These are phyloP conservation scores for Prolemur simus DNA, from an alignment of 2,113 vertebrate species.

Conservation along the genomic window DNA sequence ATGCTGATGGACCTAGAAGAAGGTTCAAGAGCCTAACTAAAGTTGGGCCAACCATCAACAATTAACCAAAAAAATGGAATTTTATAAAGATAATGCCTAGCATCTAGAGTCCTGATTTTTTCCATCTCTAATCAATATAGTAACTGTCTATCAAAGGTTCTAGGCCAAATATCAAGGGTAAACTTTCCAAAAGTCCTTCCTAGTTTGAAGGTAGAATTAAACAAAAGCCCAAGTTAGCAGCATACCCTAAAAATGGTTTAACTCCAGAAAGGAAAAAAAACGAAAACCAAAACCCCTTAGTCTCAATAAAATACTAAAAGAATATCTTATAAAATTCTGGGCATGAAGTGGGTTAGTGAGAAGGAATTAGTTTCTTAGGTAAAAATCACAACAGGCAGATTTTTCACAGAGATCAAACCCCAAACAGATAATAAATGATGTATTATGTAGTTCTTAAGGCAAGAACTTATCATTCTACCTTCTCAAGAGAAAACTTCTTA, in stretches of 20 bases:
- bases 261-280: neutral
- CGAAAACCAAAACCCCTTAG: neutral
- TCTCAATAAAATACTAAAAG: neutral
- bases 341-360: neutral
- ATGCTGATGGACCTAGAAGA: neutral
- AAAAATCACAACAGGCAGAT: neutral
- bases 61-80: neutral
- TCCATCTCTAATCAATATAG: neutral
- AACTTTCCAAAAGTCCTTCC: neutral
- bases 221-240: neutral
- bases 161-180: neutral
- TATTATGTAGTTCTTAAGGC: slow-evolving; percentile 12
- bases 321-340: neutral
- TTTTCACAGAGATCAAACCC: slow-evolving; percentile 39
- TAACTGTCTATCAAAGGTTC: neutral
- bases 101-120: neutral
- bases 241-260: neutral
- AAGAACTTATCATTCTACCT: slow-evolving; percentile 34
- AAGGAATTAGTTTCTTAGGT: neutral
- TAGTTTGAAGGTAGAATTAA: neutral
- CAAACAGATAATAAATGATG: slow-evolving; percentile 20
- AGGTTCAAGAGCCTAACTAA: neutral
- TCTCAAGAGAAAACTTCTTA: slow-evolving; percentile 54
- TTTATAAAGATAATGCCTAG: neutral
- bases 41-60: neutral